phyloP scores from a whole-genome alignment of 2,113 vertebrate genomes.

The Saiga tatarica region DNA sequence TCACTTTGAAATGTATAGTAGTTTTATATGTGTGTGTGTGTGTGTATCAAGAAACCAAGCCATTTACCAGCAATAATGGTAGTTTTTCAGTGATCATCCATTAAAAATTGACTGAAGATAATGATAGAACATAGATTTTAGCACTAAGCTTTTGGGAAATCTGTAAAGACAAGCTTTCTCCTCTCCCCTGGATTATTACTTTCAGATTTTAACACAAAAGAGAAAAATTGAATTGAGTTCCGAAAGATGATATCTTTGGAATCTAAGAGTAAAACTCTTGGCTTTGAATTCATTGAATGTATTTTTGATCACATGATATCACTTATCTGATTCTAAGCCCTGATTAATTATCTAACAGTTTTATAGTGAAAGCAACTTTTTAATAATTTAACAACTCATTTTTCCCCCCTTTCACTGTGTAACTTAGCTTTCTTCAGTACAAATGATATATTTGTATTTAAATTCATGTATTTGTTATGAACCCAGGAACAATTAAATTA shows the following conservation, averaged over 20 bases:
- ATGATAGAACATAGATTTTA: neutral
- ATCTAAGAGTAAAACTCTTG: neutral
- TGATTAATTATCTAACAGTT: neutral
- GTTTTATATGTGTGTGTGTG: neutral
- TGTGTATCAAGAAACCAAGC: neutral
- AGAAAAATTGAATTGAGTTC: neutral
- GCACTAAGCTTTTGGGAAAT: neutral
- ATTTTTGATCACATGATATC: neutral
- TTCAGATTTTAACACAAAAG: conserved; percentile 16
- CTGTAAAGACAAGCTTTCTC: neutral
- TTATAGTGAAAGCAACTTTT: conserved; percentile 26
- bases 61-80: neutral
- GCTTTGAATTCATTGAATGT: neutral
- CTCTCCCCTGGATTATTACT: neutral
- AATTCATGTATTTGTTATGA: neutral
- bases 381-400: neutral
- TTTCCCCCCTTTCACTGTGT: neutral
- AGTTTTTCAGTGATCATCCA: neutral
- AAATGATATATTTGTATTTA: neutral
- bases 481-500: conserved; percentile 5
- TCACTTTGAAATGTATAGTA: conserved; percentile 3
- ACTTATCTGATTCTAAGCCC: neutral
- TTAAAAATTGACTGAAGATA: neutral
- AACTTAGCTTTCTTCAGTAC: neutral
- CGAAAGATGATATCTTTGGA: neutral